Evolutionary conservation across 2,797 vertebrate species (phyloP).

Genomic region (Aldrovandia affinis): DNA sequence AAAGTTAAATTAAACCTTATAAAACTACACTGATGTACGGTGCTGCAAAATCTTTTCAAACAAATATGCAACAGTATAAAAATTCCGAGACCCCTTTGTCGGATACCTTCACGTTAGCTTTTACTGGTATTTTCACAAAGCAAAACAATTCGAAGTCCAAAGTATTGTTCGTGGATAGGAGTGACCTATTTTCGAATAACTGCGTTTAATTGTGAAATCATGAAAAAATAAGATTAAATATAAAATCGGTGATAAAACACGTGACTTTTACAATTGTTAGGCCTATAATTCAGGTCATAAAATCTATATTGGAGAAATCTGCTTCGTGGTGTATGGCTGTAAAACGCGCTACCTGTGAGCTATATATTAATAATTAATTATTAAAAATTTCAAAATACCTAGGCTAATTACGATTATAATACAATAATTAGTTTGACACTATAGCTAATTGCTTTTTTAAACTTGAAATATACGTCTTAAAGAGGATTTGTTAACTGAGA

Average conservation of each 20-base stretch:
- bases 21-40: conserved; percentile 8
- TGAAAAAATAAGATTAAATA: conserved; percentile 63
- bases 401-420: background rate
- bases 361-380: conserved; percentile 50
- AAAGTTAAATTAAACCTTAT: background rate
- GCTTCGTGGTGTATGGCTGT: conserved; percentile 35
- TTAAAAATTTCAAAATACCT: conserved; percentile 10
- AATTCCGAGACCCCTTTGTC: background rate
- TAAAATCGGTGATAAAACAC: conserved; percentile 61
- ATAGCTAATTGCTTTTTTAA: background rate
- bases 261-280: conserved; percentile 62
- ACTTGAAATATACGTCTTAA: conserved; percentile 35
- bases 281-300: conserved; percentile 67
- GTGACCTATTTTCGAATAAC: conserved; percentile 53
- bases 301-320: conserved; percentile 58
- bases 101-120: background rate
- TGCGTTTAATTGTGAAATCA: conserved; percentile 59
- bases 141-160: background rate
- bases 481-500: conserved; percentile 39
- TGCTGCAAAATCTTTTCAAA: background rate
- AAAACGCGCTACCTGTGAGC: conserved; percentile 42
- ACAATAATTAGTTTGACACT: conserved; percentile 11
- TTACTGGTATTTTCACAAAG: background rate
- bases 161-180: conserved; percentile 34
- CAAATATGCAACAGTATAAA: background rate